Evolutionary conservation across 2,888 invertebrate species (phyloP).

Genomic region (Anthrax anthrax): DNA sequence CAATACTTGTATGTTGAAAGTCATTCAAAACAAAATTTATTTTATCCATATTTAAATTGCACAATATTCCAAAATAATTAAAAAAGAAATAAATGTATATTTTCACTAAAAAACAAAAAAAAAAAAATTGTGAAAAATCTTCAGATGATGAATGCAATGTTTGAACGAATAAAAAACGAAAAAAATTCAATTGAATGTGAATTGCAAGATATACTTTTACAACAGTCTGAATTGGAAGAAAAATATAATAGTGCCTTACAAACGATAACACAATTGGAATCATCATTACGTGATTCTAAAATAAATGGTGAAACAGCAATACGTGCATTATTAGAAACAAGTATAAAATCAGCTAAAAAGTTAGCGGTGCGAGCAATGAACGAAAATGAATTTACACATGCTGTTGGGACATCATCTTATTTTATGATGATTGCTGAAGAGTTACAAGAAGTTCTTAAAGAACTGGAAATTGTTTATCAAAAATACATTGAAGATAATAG

Average conservation of each 20-base stretch:
- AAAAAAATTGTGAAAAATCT: no score
- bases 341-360: conserved; percentile 18
- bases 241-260: conserved; percentile 26
- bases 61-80: no score
- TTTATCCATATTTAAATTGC: no score
- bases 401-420: conserved; percentile 16
- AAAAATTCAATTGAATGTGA: conserved; percentile 42
- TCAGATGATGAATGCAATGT: conserved; percentile 47
- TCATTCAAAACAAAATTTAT: no score
- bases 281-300: conserved; percentile 21
- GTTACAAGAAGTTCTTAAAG: conserved; percentile 16
- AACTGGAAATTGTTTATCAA: conserved; percentile 16
- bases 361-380: conserved; percentile 16
- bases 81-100: no score
- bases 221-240: conserved; percentile 50
- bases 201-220: conserved; percentile 48
- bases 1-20: no score
- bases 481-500: conserved; percentile 26
- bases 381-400: conserved; percentile 18
- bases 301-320: conserved; percentile 22
- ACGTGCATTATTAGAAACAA: conserved; percentile 17
- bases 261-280: conserved; percentile 19
- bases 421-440: conserved; percentile 20
- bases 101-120: no score
- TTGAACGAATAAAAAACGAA: conserved; percentile 40